Evolutionary conservation across 2,888 invertebrate genomes (phyloP), one percentile per base, ranked within the genome.

Genomic region (Stramonita haemastoma): DNA sequence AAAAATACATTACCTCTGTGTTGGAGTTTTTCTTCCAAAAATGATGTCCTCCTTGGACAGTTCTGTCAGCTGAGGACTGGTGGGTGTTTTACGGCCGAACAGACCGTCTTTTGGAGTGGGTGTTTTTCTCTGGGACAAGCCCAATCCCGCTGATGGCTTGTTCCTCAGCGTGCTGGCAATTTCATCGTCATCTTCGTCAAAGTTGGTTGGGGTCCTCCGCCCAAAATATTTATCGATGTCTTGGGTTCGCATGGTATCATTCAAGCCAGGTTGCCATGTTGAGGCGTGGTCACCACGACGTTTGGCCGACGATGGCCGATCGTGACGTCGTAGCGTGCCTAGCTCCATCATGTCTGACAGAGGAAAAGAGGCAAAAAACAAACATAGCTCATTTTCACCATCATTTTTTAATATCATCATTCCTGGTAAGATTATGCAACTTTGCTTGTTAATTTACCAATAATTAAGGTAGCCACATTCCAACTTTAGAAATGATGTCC

Each of bases 21-120:
- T 92, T 86, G 93, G 93, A 5, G 93, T 93, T 77, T 93, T 94
- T 26, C 93, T 91, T 29, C 94, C 93, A 93, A 94, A 94, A n/a
- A 94, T 93, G 70, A 92, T 91, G 19, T 94, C 94, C 84, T 94
- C 93, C 86, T 92, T 92, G 2, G 93, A 91, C 88, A 93, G 87
- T n/a, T 91, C 91, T 79, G 90, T 77, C 22, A 87, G 46, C 57
- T 70, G 34, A 11, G 87, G 89, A 46, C 87, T 89, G 29, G 86
- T 66, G 0, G 89, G 90, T 56, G 90, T 90, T 84, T 85, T 91
- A 32, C 84, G 46, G 26, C 83, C 46, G 46, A 83, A 88, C 77
- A 89, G 81, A 34, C 87, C 89, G 36, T 87, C 87, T 56, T 84
- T 89, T 13, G 89, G 90, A 56, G 89, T 89, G 26, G 88, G 89